These are phyloP conservation scores for Chironomus tepperi DNA, from an alignment of 1,140 invertebrate genomes.

Conservation along the genomic window DNA sequence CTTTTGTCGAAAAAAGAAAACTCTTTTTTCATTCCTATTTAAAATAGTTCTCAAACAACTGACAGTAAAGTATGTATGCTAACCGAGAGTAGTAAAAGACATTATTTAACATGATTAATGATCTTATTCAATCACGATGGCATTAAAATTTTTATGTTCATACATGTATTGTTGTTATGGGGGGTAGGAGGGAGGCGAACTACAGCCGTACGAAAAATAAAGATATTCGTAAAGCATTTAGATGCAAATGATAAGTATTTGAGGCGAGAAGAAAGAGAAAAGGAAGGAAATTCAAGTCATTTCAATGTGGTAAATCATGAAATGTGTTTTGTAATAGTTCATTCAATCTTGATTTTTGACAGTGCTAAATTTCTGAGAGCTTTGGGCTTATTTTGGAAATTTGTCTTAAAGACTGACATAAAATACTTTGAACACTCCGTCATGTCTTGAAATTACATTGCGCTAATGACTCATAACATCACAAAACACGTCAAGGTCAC, in stretches of 20 bases:
- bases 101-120: conserved; percentile 15
- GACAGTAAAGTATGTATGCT: background rate
- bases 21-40: background rate
- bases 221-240: background rate
- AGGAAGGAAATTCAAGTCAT: background rate
- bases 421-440: too few species aligned
- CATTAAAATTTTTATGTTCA: background rate
- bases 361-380: too few species aligned
- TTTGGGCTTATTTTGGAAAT: too few species aligned
- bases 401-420: too few species aligned
- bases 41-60: background rate
- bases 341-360: too few species aligned
- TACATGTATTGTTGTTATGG: too few species aligned
- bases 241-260: background rate
- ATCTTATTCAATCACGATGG: conserved; percentile 1
- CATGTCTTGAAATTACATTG: too few species aligned
- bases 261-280: background rate
- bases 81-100: background rate
- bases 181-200: too few species aligned
- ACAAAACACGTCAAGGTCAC: too few species aligned
- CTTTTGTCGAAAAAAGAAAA: too few species aligned
- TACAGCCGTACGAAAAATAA: too few species aligned
- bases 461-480: too few species aligned
- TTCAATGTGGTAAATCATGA: background rate
- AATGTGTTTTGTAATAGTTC: background rate